These are phyloP conservation scores for Pterois miles DNA, from an alignment of 2,797 vertebrate genomes.

Conservation along the genomic window DNA sequence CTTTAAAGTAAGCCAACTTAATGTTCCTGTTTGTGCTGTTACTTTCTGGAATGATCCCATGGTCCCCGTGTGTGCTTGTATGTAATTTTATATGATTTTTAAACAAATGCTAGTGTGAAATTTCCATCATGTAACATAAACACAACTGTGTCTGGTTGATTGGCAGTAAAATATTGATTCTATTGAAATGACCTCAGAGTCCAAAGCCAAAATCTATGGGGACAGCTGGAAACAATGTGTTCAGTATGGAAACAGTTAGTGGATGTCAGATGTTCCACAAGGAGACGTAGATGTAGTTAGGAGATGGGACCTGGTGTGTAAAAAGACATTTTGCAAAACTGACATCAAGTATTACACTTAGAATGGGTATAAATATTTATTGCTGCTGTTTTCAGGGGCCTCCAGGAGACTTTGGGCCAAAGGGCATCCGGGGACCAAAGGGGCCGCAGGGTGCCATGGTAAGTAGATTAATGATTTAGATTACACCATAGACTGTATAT, in stretches of 20 bases:
- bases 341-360: background rate
- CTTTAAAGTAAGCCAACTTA: background rate
- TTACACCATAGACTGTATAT: background rate
- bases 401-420: conserved; percentile 92
- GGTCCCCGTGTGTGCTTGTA: background rate
- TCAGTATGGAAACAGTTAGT: conserved; percentile 22
- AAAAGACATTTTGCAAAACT: background rate
- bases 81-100: background rate
- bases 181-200: background rate
- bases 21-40: background rate
- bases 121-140: too few relatives aligned
- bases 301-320: background rate
- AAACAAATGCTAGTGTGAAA: background rate
- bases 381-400: conserved; percentile 84
- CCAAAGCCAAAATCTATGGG: conserved; percentile 4
- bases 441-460: conserved; percentile 92
- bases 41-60: background rate
- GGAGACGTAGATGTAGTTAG: background rate
- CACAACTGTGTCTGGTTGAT: too few relatives aligned
- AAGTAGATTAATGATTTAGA: conserved; percentile 52
- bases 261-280: conserved; percentile 13
- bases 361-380: conserved; percentile 1
- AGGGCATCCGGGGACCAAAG: conserved; percentile 92
- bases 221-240: conserved; percentile 10
- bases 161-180: conserved; percentile 2